Base-by-base conservation (phyloP, 2,888 invertebrate genomes). In the Zelleria hepariella region DNA sequence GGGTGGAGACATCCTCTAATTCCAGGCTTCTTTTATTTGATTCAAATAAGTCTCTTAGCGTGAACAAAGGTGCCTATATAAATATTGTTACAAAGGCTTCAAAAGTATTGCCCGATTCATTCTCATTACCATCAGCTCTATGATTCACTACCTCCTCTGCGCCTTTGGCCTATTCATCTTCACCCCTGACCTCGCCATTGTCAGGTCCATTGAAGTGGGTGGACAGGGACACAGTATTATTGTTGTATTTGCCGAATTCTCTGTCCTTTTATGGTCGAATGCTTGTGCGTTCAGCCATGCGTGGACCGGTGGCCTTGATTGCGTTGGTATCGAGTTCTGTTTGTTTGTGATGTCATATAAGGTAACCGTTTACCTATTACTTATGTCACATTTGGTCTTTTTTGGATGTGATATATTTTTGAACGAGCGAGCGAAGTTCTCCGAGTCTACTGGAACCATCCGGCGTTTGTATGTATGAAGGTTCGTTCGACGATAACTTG, bases 101-200 rank as follows among this genome's bases (percentile, higher is more conserved):
- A 8, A 8, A 32, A 8, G 32, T 32, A 7, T 49, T 21, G 7
- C 10, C 49, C 20, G 7, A 20, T 24, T 24, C 53, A n/a, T n/a
- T n/a, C n/a, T n/a, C 53, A 4, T 15, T 25, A n/a, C 15, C 32
- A 55, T 55, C 55, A 48, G 10, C 18, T 23, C 8, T 42, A 42
- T 47, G 57, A 57, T 57, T 57, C 57, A 57, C 24, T 48, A 23
- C 47, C 57, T 42, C 42, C 32, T 57, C 23, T 47, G 10, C 7
- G 47, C 20, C 21, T 55, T 20, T 32, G 10, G 18, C 10, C 27
- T 51, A 51, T 27, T 58, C 25, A 47, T 21, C 57, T 47, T 68
- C 66, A 68, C 68, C 68, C 68, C 66, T 68, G 62, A 59, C 63
- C 62, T 48, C 23, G n/a, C 7, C 51, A 67, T 66, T 67, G 65